These are phyloP conservation scores for Amblyraja radiata DNA, from an alignment of 2,797 vertebrate species.

Conservation along the genomic window DNA sequence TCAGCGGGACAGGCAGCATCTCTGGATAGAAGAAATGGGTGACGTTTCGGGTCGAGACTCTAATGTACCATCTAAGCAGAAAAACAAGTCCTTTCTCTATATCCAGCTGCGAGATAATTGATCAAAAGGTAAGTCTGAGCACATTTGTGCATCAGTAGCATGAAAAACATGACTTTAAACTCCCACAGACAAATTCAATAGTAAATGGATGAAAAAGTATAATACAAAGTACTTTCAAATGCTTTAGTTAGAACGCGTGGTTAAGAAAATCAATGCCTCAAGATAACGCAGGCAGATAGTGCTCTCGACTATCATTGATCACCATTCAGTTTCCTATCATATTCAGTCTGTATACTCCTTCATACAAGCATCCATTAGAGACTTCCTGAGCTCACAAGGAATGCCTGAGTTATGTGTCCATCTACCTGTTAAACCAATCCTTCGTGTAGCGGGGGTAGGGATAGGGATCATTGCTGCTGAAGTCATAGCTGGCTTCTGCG, in stretches of 20 bases:
- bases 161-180: too few relatives aligned
- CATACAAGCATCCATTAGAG: not conserved
- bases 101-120: not conserved
- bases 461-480: conserved; percentile 96
- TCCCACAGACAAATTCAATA: not conserved
- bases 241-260: not conserved
- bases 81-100: too few relatives aligned
- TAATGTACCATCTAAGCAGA: too few relatives aligned
- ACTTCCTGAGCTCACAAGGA: conserved; percentile 36
- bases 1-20: too few relatives aligned
- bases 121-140: too few relatives aligned
- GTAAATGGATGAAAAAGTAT: not conserved
- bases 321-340: conserved; percentile 37
- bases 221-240: not conserved
- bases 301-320: conserved; percentile 42
- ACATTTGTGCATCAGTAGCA: not conserved
- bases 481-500: conserved; percentile 95
- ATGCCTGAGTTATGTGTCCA: not conserved
- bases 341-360: conserved; percentile 39
- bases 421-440: conserved; percentile 99
- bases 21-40: too few relatives aligned
- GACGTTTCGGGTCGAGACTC: too few relatives aligned
- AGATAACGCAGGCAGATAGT: conserved; percentile 48
- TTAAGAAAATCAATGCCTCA: conserved; percentile 44
- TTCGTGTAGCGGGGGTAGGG: conserved; percentile 96